phyloP scores from a whole-genome alignment of 2,113 vertebrate species.

The Urocolius indicus region DNA sequence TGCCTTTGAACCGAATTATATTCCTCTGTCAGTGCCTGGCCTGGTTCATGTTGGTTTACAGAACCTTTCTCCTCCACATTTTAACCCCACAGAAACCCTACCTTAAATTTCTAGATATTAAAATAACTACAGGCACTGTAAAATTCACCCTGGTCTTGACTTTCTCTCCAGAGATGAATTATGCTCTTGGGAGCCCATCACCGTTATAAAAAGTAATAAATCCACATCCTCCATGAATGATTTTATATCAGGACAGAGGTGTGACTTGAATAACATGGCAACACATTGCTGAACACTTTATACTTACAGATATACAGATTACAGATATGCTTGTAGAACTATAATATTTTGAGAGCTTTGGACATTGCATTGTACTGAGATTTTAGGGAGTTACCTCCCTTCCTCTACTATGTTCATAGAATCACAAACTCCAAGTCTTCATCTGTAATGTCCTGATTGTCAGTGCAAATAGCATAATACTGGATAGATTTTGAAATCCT shows the following conservation, averaged over 20 bases:
- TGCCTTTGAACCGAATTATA: background rate
- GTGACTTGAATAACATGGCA: background rate
- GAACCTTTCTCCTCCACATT: background rate
- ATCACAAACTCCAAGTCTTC: background rate
- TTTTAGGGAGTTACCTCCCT: background rate
- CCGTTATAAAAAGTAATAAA: background rate
- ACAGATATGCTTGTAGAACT: rapidly evolving
- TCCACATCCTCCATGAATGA: background rate
- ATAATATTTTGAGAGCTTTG: background rate
- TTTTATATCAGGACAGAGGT: background rate
- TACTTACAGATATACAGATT: background rate
- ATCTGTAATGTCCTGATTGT: background rate
- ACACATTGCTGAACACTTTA: background rate
- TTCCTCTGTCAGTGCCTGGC: background rate
- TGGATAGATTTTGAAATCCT: background rate
- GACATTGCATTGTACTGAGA: background rate
- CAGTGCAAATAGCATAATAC: background rate
- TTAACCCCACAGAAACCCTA: background rate
- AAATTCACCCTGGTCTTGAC: background rate
- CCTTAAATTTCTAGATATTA: background rate
- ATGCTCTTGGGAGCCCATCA: background rate
- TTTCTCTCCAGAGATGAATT: background rate
- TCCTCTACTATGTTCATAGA: too few relatives aligned
- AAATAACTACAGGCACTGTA: background rate
- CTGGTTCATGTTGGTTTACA: background rate